Evolutionary conservation across 2,797 vertebrate genomes (phyloP).

Genomic region (Pempheris klunzingeri): DNA sequence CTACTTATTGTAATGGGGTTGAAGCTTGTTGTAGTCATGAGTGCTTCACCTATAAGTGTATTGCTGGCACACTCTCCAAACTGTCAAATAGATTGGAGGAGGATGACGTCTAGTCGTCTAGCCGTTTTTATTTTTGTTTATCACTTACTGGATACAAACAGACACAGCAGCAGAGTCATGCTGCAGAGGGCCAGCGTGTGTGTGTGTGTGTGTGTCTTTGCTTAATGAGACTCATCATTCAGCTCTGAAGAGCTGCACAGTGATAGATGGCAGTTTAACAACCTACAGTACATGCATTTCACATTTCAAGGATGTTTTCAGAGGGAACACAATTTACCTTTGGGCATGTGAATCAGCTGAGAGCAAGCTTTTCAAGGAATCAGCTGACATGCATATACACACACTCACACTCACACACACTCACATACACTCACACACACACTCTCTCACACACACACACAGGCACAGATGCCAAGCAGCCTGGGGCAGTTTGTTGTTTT

Average conservation of each 20-base stretch:
- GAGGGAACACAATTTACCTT: constrained; percentile 45
- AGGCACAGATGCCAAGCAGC: constrained; percentile 55
- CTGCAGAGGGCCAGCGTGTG: constrained; percentile 20
- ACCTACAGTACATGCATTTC: constrained; percentile 17
- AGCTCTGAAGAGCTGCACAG: constrained; percentile 28
- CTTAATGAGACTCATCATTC: constrained; percentile 62
- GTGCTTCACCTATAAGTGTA: constrained; percentile 49
- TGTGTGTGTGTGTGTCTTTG: constrained; percentile 28
- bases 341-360: constrained; percentile 25
- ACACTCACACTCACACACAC: background rate
- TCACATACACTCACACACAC: constrained; percentile 1
- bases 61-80: constrained; percentile 49
- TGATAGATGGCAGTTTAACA: constrained; percentile 63
- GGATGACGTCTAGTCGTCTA: constrained; percentile 6
- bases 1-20: constrained; percentile 50
- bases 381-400: constrained; percentile 37
- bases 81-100: constrained; percentile 45
- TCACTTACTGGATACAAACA: constrained; percentile 27
- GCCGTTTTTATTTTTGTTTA: constrained; percentile 51
- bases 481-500: constrained; percentile 54
- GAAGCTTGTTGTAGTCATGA: constrained; percentile 43
- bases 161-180: constrained; percentile 10
- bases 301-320: constrained; percentile 51
- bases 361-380: constrained; percentile 28
- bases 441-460: constrained; percentile 19